phyloP scores from a whole-genome alignment of 2,113 vertebrate genomes.

The Tringa solitaria region DNA sequence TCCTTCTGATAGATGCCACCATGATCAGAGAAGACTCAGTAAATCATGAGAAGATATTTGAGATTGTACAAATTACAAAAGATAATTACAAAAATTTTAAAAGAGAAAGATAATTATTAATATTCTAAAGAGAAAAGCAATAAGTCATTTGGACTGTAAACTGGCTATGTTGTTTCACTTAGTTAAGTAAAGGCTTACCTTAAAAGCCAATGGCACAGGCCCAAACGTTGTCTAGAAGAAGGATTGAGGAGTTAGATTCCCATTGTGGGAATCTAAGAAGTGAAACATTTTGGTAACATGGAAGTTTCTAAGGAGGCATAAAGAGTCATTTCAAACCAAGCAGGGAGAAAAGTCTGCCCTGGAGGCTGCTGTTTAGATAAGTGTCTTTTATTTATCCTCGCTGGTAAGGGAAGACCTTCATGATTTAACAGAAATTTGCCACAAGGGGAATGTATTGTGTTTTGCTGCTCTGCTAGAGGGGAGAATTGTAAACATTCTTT shows the following conservation, averaged over 20 bases:
- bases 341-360: conserved; percentile 4
- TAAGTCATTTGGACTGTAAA: neutral
- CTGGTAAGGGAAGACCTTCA: neutral
- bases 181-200: neutral
- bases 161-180: neutral
- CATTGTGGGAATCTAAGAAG: neutral
- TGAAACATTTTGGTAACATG: neutral
- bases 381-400: conserved; percentile 23
- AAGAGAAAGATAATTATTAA: neutral
- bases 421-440: conserved; percentile 23
- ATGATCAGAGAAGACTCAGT: neutral
- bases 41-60: neutral
- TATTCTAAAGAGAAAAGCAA: neutral
- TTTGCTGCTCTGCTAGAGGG: conserved; percentile 25
- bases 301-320: neutral
- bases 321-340: neutral
- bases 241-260: neutral
- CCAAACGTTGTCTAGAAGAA: neutral
- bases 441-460: neutral
- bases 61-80: neutral
- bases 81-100: neutral
- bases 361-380: conserved; percentile 12
- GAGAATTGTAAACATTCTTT: conserved; percentile 59
- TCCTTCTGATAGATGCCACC: neutral
- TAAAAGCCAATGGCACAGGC: neutral